Base-by-base conservation (phyloP, 2,113 vertebrate genomes). In the Dicrurus megarhynchus region DNA sequence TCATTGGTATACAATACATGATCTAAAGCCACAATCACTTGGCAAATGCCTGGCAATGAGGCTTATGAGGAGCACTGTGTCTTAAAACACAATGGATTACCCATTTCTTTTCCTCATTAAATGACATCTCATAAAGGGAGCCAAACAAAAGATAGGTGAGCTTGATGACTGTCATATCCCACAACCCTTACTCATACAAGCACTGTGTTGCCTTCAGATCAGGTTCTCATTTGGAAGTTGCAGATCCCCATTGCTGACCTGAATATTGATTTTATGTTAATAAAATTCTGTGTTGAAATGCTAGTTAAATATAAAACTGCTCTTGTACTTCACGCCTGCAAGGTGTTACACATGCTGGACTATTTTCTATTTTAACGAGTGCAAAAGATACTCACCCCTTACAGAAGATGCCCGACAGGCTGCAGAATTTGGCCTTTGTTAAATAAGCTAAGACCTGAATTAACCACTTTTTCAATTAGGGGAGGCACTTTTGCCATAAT, bases 251-350 rank as follows among this genome's bases (percentile, higher is more conserved):
- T 1, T 42, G 57, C 89, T 82, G 57, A 91, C 57, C n/a, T 50
- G 42, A 90, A 88, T 88, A 81, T 28, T 76, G 78, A 73, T 91
- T 93, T 85, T 74, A 91, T 85, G 59, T 65, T 91, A 95, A 93
- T 67, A 85, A 93, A 87, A 80, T 11, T 41, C 42, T 47, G 42
- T 53, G 42, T 7, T 85, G 70, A 79, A 91, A 77, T n/a, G 24
- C 32, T 21, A 23, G 26, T 69, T 90, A 75, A 91, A 83, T 73
- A 70, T 21, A 87, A 86, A 89, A 85, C 44, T 75, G 44, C 47
- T 89, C 49, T 46, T 70, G 55, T 18, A 20, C 18, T 85, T 86
- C 70, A 76, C 44, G 68, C 56, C 52, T 49, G 30, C 9, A 59
- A 42, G 20, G 42, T 24, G 44, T 16, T 35, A 27, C 2, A 8